Evolutionary conservation across 1,140 invertebrate species (phyloP).

Genomic region (Drosophila azteca): DNA sequence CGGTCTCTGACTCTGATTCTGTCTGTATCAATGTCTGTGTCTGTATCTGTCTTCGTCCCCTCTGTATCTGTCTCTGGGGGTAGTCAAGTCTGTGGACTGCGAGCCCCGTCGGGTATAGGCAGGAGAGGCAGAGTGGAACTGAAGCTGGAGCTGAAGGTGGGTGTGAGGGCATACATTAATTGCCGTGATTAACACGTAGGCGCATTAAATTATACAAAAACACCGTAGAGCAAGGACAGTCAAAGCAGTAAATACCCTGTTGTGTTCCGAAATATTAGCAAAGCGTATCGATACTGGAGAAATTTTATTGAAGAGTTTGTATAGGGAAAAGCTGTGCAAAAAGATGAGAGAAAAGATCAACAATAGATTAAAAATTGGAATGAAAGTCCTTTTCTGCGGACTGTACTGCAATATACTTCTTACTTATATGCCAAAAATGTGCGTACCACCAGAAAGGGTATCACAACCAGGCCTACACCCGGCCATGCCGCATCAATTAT

Average conservation of each 20-base stretch:
- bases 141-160: conserved; percentile 28
- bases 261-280: background rate
- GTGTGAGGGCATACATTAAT: conserved; percentile 57
- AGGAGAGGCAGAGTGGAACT: background rate
- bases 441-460: background rate
- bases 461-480: conserved; percentile 29
- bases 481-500: conserved; percentile 69
- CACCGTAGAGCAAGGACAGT: background rate
- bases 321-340: too few relatives aligned
- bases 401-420: too few relatives aligned
- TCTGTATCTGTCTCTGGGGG: conserved; percentile 12
- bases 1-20: conserved; percentile 25
- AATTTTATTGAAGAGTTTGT: too few relatives aligned
- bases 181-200: conserved; percentile 78
- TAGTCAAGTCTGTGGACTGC: conserved; percentile 10
- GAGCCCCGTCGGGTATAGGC: conserved; percentile 22
- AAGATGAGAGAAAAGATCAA: too few relatives aligned
- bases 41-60: conserved; percentile 4
- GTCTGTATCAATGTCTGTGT: conserved; percentile 24
- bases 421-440: too few relatives aligned
- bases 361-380: too few relatives aligned
- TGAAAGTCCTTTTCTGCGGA: too few relatives aligned
- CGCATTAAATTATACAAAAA: conserved; percentile 74
- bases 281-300: too few relatives aligned
- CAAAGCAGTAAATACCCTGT: conserved; percentile 9